These are phyloP conservation scores for Mormyrops boulengeri DNA, from an alignment of 2,797 vertebrate genomes.

Conservation along the genomic window DNA sequence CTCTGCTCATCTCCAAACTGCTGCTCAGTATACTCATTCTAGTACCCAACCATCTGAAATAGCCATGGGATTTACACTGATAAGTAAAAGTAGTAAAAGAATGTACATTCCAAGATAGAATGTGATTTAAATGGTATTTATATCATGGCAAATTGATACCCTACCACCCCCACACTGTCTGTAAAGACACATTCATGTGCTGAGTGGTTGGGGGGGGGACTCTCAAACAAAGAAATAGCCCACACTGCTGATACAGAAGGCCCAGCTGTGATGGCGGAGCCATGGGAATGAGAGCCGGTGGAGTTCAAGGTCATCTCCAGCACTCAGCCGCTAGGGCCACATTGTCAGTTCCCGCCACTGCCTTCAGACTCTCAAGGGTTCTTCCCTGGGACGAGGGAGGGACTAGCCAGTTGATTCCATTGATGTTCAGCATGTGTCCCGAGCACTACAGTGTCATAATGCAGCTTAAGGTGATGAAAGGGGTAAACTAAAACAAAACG, in stretches of 20 bases:
- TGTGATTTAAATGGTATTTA: neutral
- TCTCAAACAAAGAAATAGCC: slow-evolving; percentile 21
- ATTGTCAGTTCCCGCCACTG: slow-evolving; percentile 63
- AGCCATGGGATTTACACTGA: neutral
- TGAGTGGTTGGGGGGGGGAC: slow-evolving; percentile 28
- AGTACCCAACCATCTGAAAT: neutral
- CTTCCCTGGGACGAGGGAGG: slow-evolving; percentile 56
- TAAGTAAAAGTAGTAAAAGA: neutral
- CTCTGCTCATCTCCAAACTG: neutral
- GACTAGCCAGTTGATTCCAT: slow-evolving; percentile 67
- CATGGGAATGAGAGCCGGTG: slow-evolving; percentile 68
- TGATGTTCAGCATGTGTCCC: slow-evolving; percentile 42
- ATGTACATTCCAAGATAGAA: neutral
- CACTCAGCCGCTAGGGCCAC: slow-evolving; percentile 70
- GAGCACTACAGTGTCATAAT: slow-evolving; percentile 2
- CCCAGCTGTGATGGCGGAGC: slow-evolving; percentile 56
- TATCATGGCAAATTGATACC: slow-evolving; percentile 2
- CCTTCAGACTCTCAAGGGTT: slow-evolving; percentile 55
- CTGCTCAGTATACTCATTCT: neutral
- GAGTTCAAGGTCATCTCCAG: slow-evolving; percentile 78
- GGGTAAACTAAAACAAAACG: neutral
- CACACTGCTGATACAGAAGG: slow-evolving; percentile 37
- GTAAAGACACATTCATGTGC: slow-evolving; percentile 9
- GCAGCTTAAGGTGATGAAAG: neutral
- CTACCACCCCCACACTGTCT: neutral